Base-by-base conservation (phyloP, 2,888 invertebrate species). In the Nomada flava region DNA sequence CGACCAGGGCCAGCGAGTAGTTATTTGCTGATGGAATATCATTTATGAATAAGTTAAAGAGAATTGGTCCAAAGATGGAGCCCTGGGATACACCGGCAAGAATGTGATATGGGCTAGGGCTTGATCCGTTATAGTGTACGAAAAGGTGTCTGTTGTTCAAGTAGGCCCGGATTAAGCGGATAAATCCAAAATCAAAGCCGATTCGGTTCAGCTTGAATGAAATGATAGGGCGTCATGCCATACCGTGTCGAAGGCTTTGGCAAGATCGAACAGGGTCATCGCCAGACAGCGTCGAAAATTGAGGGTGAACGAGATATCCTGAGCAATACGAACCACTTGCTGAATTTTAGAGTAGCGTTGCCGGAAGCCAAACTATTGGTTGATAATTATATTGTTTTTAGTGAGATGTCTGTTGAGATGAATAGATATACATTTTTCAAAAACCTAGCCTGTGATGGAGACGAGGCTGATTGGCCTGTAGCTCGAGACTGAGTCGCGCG, bases 31-130 rank as follows among this genome's bases (percentile, higher is more conserved):
- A 3, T 15, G 65, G 73, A 10, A 74, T 5, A 23, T 74, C 65
- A 10, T 65, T 74, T 36, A 74, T 64, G n/a, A 13, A 74, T 0
- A 65, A 2, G 4, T 57, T 74, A n/a, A 74, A 74, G 2, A 65
- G 64, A 0, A 36, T 10, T 0, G 26, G 26, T 26, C 26, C 26
- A 2, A 26, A 2, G 26, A 2, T 26, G 26, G 26, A 26, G 26
- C 26, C 26, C 2, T 26, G 26, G 26, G 26, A 2, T 26, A 74
- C 74, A 18, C 65, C 74, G 0, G 65, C 50, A 1, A 3, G 44
- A 2, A 73, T 26, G 10, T 0, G 55, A 18, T 18, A 5, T 0
- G 23, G 7, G 7, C 10, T 11, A 2, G 59, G 50, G 13, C 15
- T 4, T 5, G 2, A 9, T 11, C n/a, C 18, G n/a, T 36, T 29